Base-by-base conservation (phyloP, 2,888 invertebrate species). In the Drosophila barbarae region DNA sequence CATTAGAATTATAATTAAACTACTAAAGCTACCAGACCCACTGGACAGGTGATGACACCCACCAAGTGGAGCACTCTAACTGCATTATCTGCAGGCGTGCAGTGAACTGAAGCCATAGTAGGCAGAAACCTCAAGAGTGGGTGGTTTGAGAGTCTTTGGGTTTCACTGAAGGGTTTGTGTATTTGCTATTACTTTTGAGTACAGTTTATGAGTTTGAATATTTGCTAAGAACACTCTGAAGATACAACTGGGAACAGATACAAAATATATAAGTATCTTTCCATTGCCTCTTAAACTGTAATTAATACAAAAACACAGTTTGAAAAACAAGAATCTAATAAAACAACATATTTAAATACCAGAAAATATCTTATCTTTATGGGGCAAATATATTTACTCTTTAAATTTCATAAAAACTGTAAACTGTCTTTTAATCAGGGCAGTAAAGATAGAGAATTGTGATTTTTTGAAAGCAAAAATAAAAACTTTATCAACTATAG, bases 41-140 rank as follows among this genome's bases (percentile, higher is more conserved):
- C 15, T 28, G 60, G 44, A 39, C 28, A 36, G 15, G 6, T 46
- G 46, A 18, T 46, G 46, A 46, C 46, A 26, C 39, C 28, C 50
- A 13, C 18, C 13, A 61, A 57, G 54, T 66, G 54, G 51, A 55
- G 66, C 53, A 70, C 59, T 52, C 51, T 36, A 66, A 26, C 38
- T 41, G 18, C 30, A 42, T 35, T 71, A 63, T 66, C 41, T 34
- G 15, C 42, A 9, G 38, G 50, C 60, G 47, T 57, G 23, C 34
- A 49, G 32, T 23, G 13, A 15, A 28, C 39, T 39, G 70, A 71
- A 71, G 72, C 70, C 70, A 32, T 71, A 71, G 53, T n/a, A 72
- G 38, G 49, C 7, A 23, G 38, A 38, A 69, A 36, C 34, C 35
- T 30, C 34, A 26, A 55, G 18, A 50, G 23, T 3, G 1, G 1